Evolutionary conservation across 1,140 invertebrate species (phyloP).

Genomic region (Solenopsis invicta): DNA sequence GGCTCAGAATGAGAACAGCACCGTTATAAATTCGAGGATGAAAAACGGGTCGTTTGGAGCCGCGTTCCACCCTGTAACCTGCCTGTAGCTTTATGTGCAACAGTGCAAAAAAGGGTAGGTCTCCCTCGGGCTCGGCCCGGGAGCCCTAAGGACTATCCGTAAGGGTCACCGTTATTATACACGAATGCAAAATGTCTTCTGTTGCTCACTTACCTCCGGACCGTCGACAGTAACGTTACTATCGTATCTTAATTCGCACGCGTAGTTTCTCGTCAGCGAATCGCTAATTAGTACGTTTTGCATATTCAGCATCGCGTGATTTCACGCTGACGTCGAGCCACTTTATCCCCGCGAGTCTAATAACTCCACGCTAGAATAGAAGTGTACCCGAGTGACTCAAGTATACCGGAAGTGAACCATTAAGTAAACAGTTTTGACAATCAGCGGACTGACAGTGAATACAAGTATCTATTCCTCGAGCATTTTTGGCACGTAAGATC

Average conservation of each 20-base stretch:
- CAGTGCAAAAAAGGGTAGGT: constrained; percentile 77
- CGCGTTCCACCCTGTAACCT: constrained; percentile 46
- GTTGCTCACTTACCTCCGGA: constrained; percentile 79
- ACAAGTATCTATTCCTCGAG: neutral
- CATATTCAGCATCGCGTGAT: neutral
- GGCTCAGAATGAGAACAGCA: constrained; percentile 39
- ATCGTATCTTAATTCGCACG: constrained; percentile 43
- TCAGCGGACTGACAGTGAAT: neutral
- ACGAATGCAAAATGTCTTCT: constrained; percentile 80
- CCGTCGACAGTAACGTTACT: constrained; percentile 69
- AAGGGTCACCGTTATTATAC: constrained; percentile 80
- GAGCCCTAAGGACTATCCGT: constrained; percentile 66
- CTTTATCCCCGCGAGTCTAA: neutral
- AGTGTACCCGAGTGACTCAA: neutral
- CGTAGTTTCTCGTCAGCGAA: constrained; percentile 23
- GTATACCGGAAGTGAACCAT: constrained; percentile 8
- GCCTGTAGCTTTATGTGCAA: constrained; percentile 67
- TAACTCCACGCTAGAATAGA: neutral
- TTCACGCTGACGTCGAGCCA: neutral
- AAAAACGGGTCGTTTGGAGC: constrained; percentile 37
- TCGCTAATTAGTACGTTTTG: constrained; percentile 37
- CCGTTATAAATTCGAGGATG: constrained; percentile 75
- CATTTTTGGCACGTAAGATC: neutral
- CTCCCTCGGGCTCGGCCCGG: constrained; percentile 67
- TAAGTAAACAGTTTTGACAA: constrained; percentile 23